Evolutionary conservation across 1,140 invertebrate genomes (phyloP), one percentile per base, ranked within the genome.

Genomic region (Hestina assimilis): DNA sequence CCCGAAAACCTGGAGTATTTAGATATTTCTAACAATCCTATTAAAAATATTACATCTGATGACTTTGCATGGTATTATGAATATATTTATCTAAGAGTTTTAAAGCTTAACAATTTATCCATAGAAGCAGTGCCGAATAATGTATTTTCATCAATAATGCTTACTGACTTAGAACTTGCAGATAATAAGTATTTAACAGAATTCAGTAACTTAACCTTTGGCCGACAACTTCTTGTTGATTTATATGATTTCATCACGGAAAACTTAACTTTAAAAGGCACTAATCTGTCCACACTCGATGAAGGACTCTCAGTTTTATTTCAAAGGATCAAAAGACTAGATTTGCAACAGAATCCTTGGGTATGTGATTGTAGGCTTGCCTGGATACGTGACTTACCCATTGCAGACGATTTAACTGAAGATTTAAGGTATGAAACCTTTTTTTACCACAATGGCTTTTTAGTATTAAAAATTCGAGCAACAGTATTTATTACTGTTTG

Each of bases 1-100:
- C 52, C 62, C 5, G n/a, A 21, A 1, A 33, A 24, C 9, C 15
- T 52, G 19, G 21, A 55, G 43, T 64, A 64, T 23, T 40, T 64
- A 21, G 62, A 64, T 38, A 11, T 60, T 4, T 64, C 62, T 1
- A 28, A 45, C 35, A 64, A 64, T 20, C 62, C 62, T 0, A 60
- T 64, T 40, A 38, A 28, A 42, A 46, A 42, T 46, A 9, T 64
- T 12, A 17, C 33, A 9, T 23, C 0, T 11, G 3, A 14, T 23
- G 47, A 28, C 24, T 50, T 28, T 24, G 20, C 33, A n/a, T 23
- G n/a, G n/a, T 9, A 2, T 8, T 0, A 38, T 7, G 1, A 31
- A n/a, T 19, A 26, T 4, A n/a, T 40, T 2, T 50, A 38, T 19
- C 19, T 50, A 3, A 15, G 33, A 50, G 42, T 29, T 5, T 40